Evolutionary conservation across 1,140 invertebrate species (phyloP), one percentile per base, ranked within the genome.

Genomic region (Aphis gossypii): DNA sequence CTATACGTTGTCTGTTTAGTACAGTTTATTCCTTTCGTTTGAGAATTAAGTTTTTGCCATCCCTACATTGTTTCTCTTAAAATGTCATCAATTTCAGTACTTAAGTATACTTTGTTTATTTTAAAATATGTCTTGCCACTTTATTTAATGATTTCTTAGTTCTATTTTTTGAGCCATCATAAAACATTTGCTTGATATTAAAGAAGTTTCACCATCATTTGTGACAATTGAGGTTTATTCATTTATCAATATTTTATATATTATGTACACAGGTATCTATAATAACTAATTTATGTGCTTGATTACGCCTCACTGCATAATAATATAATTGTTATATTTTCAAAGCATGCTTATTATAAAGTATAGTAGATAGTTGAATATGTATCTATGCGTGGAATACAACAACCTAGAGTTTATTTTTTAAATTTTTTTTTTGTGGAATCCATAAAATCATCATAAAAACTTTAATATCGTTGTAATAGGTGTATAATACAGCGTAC

Each of bases 371-470:
- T 41, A 41, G 38, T 41, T 41, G 38, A 41, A 41, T 41, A 41
- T 41, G 38, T 41, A 41, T 41, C 38, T 41, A 41, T 41, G 38
- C 3, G 38, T 41, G 38, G 44, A 84, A 84, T 44, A 44, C 23
- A 44, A 84, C 7, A 84, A 25, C 41, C 21, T 83, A 25, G 18
- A 25, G 18, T 87, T 51, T 87, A 21, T 35, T 87, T 87, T 48
- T 87, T 87, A 51, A 48, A 87, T 21, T 48, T 25, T 87, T 25
- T 87, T 87, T 48, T n/a, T 38, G 44, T 87, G 30, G 86, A 87
- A 87, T 87, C 86, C 86, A n/a, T 87, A 87, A 87, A 48, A 87
- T 87, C 86, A n/a, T 87, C 44, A 46, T 87, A 87, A 87, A 87
- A 87, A 46, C 11, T 46, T 87, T 30, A 87, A 87, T 87, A 87